phyloP scores from a whole-genome alignment of 2,888 invertebrate genomes.

The Scelioninae gen. 1 region DNA sequence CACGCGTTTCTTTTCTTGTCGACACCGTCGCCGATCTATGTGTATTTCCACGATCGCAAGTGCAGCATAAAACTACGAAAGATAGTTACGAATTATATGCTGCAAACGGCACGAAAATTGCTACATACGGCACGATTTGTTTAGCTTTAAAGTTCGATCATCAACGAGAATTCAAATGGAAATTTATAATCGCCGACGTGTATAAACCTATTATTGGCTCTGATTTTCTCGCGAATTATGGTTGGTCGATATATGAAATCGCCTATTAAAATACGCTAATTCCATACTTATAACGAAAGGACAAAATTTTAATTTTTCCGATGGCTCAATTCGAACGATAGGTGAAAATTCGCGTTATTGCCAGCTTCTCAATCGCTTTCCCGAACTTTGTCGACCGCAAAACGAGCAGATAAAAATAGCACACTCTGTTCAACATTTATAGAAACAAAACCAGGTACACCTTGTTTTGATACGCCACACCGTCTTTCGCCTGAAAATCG shows the following conservation, averaged over 20 bases:
- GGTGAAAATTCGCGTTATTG: too few species aligned
- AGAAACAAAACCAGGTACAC: too few species aligned
- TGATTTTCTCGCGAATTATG: constrained; percentile 74
- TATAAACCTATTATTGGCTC: constrained; percentile 78
- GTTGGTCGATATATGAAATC: neutral
- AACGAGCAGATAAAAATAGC: too few species aligned
- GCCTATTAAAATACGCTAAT: neutral
- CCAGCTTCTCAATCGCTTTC: too few species aligned
- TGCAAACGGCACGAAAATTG: constrained; percentile 77
- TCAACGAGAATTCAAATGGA: too few species aligned
- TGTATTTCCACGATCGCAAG: constrained; percentile 43
- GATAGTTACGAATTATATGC: constrained; percentile 75
- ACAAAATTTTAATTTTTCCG: neutral
- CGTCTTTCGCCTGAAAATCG: too few species aligned
- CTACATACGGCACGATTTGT: constrained; percentile 75
- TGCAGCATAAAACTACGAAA: constrained; percentile 39
- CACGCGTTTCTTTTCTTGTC: neutral
- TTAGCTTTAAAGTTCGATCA: constrained; percentile 75
- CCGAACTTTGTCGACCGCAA: too few species aligned
- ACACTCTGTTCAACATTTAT: too few species aligned
- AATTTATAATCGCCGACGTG: constrained; percentile 78
- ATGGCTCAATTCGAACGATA: too few species aligned
- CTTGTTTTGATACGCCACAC: too few species aligned
- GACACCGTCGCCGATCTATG: constrained; percentile 65
- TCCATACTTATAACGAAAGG: neutral